Evolutionary conservation across 2,797 vertebrate genomes (phyloP), one percentile per base, ranked within the genome.

Genomic region (Lagodon rhomboides): DNA sequence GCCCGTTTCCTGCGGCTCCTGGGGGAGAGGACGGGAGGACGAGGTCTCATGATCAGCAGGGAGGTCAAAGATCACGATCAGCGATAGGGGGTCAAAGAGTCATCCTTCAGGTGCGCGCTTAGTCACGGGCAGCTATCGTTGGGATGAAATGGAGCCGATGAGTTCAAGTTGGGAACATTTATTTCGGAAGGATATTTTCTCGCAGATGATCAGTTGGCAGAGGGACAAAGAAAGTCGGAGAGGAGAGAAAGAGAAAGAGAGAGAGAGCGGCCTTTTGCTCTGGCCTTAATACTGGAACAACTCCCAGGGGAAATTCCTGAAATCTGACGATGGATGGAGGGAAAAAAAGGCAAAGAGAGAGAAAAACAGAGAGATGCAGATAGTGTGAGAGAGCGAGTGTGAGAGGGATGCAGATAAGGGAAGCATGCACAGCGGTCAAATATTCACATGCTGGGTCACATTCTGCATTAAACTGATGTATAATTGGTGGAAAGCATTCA

Each of bases 371-470:
- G 60, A 84, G 75, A 86, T 78, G 76, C 62, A 77, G 75, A 88
- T 60, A 72, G 68, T 66, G 78, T 79, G 72, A 56, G 64, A 60
- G 81, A 50, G 30, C 49, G 72, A 15, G 84, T 55, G 82, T 49
- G 80, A 89, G 87, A 85, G 79, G 75, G 88, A 87, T 80, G 80
- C 82, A 88, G 93, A 94, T 94, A 91, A 93, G 90, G 83, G 64
- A 91, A 91, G 79, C 87, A 87, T 87, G 91, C 86, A 85, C 73
- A 76, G 83, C 82, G 90, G 93, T 93, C 93, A 94, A 94, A 91
- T 91, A 94, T 94, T 93, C 93, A 92, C 89, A 89, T 91, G 87
- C 90, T 79, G 88, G 93, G 94, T 95, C 94, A 95, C 92, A 95
- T 94, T 94, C 91, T 92, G 91, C 87, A 91, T 94, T 89, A 90